phyloP scores from a whole-genome alignment of 2,888 invertebrate genomes.

The Suillia variegata region DNA sequence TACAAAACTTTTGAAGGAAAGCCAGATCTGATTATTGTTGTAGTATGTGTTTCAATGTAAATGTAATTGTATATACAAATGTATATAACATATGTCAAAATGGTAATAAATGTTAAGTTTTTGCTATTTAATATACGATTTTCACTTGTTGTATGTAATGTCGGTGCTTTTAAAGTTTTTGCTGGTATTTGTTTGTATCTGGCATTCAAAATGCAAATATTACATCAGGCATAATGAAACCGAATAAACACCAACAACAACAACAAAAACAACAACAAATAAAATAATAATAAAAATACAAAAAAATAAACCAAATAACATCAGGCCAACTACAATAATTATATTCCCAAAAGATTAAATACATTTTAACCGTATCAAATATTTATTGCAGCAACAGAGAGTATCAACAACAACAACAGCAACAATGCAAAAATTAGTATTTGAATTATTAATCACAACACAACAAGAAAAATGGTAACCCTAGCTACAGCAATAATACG shows the following conservation, averaged over 20 bases:
- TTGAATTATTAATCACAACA: slow-evolving; percentile 33
- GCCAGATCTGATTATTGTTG: too few relatives aligned
- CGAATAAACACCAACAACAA: slow-evolving; percentile 4
- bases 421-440: slow-evolving; percentile 22
- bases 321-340: background rate
- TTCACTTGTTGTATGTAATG: too few relatives aligned
- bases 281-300: too few relatives aligned
- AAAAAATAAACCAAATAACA: too few relatives aligned
- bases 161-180: too few relatives aligned
- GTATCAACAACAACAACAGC: too few relatives aligned
- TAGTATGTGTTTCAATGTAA: background rate
- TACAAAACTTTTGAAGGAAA: too few relatives aligned
- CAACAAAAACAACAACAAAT: background rate
- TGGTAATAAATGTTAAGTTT: background rate
- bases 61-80: too few relatives aligned
- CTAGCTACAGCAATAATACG: background rate
- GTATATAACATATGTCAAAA: background rate
- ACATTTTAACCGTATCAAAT: slow-evolving; percentile 35
- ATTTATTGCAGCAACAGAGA: slow-evolving; percentile 26
- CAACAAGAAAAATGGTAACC: background rate
- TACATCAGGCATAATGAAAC: slow-evolving; percentile 22
- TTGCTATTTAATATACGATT: too few relatives aligned
- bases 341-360: slow-evolving; percentile 32
- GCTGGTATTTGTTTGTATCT: background rate
- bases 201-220: slow-evolving; percentile 27